Percentiles rank a stretch among this genome's conserved stretches.
Conservation (phyloP, 37 sponge, comb jelly and placozoan genomes). For the Aplysina aerophoba region DNA sequence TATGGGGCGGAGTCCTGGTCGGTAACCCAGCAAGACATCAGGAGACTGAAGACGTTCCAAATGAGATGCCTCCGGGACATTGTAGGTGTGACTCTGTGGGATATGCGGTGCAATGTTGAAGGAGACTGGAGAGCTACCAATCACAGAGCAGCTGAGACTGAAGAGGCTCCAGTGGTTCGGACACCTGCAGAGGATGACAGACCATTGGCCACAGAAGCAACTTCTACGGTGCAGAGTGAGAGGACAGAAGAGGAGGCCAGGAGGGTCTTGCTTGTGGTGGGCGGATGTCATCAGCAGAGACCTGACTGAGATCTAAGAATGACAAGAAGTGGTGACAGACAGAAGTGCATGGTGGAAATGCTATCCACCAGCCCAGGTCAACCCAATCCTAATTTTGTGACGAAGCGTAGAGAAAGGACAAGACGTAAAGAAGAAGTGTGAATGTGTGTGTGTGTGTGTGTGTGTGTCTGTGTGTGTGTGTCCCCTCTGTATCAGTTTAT, state of each 20-base stretch:
- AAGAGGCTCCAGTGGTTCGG: constrained; percentile 34
- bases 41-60: constrained; percentile 28
- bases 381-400: not conserved
- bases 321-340: not conserved
- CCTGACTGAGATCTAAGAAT: not conserved
- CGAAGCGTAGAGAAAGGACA: not conserved
- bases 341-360: constrained; percentile 2
- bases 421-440: constrained; percentile 42
- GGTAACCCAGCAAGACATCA: constrained; percentile 22
- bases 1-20: constrained; percentile 31
- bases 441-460: constrained; percentile 43
- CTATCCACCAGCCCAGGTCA: not conserved
- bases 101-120: not conserved
- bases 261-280: constrained; percentile 4
- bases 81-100: constrained; percentile 28
- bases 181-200: constrained; percentile 31
- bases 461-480: constrained; percentile 35
- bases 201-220: constrained; percentile 33
- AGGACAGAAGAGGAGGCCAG: constrained; percentile 19
- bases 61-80: constrained; percentile 32
- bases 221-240: constrained; percentile 16
- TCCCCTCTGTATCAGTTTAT: no score
- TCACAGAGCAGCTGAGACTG: not conserved
- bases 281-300: constrained; percentile 24
- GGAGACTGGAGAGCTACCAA: constrained; percentile 19